Percentiles rank a stretch among this genome's conserved stretches.
These are phyloP conservation scores for Pyrocephalus nanus DNA, from an alignment of 2,797 vertebrate species.

Conservation along the genomic window DNA sequence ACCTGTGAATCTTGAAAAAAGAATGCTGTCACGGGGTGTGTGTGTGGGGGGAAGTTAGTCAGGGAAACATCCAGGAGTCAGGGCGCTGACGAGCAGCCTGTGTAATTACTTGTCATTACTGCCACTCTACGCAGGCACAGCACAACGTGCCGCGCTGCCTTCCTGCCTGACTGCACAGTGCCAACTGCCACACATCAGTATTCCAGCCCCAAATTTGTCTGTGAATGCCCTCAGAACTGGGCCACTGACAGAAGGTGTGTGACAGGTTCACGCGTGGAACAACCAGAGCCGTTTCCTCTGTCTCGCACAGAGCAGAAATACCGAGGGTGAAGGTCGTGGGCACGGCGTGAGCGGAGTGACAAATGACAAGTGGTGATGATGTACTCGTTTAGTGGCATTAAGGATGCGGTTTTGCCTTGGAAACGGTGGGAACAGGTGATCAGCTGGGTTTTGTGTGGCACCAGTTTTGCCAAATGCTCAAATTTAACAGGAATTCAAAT, in stretches of 20 bases:
- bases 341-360: conserved; percentile 13
- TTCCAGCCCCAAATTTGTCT: not conserved
- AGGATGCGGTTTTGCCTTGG: not conserved
- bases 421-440: not conserved
- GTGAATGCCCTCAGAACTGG: conserved; percentile 20
- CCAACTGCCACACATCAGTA: not conserved
- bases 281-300: not conserved
- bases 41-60: not conserved
- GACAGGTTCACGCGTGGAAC: conserved; percentile 3
- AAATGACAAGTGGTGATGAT: not conserved
- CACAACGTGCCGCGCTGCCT: not conserved
- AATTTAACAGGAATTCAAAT: not conserved
- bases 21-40: not conserved
- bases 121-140: not conserved
- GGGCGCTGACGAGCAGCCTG: not conserved
- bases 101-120: conserved; percentile 28
- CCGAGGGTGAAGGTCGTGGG: not conserved
- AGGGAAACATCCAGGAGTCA: not conserved
- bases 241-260: not conserved
- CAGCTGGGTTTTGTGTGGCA: not conserved
- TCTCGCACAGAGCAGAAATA: not conserved
- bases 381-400: not conserved
- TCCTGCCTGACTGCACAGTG: not conserved
- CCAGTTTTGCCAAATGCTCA: not conserved
- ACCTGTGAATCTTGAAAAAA: not conserved